Evolutionary conservation across 2,113 vertebrate genomes (phyloP).

Genomic region (Monarcha castaneiventris): DNA sequence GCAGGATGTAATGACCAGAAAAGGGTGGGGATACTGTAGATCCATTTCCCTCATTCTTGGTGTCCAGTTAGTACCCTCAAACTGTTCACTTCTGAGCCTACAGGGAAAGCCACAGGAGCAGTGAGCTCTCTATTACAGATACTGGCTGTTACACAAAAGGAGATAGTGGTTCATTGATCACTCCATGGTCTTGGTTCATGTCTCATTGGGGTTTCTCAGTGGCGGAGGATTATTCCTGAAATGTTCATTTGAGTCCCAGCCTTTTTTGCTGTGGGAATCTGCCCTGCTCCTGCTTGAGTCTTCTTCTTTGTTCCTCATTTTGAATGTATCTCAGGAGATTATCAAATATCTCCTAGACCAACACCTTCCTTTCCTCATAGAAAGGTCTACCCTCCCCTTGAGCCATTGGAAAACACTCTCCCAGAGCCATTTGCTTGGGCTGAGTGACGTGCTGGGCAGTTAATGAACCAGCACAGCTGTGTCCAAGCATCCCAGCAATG

Average conservation of each 20-base stretch:
- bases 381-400: background rate
- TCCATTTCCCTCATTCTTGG: background rate
- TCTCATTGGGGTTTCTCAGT: background rate
- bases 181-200: background rate
- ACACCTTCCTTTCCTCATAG: background rate
- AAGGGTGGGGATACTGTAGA: background rate
- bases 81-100: background rate
- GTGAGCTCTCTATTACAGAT: background rate
- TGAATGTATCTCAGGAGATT: background rate
- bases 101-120: background rate
- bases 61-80: background rate
- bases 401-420: background rate
- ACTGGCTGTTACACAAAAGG: background rate
- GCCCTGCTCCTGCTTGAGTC: background rate
- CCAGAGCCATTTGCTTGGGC: constrained; percentile 39
- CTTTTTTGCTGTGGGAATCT: background rate
- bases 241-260: background rate
- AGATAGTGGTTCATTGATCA: background rate
- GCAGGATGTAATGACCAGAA: background rate
- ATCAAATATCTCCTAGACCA: background rate
- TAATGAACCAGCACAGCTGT: constrained; percentile 76
- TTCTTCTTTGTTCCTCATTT: background rate
- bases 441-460: constrained; percentile 42
- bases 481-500: constrained; percentile 58
- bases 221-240: background rate